phyloP scores from a whole-genome alignment of 30 jellyfish, hydroid and myxozoan genomes.

The Aurelia sp. region DNA sequence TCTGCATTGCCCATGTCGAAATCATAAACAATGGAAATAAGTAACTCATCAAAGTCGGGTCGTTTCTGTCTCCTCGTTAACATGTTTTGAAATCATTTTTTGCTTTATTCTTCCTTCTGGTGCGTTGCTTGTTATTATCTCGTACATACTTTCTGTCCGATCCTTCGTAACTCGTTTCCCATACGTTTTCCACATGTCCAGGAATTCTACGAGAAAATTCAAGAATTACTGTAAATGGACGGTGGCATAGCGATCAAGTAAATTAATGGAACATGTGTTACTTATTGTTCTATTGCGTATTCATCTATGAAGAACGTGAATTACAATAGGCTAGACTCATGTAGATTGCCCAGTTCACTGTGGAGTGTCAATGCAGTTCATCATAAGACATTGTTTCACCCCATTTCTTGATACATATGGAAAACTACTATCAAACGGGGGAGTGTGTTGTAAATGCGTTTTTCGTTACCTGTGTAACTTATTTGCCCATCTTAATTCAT shows the following conservation, averaged over 20 bases:
- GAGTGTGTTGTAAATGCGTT: background rate
- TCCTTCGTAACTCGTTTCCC: conserved; percentile 64
- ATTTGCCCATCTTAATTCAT: conserved; percentile 89
- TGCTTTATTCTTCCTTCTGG: conserved; percentile 55
- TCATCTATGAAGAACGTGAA: too few species aligned
- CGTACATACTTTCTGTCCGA: conserved; percentile 66
- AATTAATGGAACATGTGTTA: too few species aligned
- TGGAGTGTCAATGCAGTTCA: too few species aligned
- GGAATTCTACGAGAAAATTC: conserved; percentile 21
- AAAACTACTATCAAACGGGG: background rate
- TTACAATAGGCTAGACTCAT: too few species aligned
- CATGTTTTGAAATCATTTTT: conserved; percentile 1
- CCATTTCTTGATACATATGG: background rate
- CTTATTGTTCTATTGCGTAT: too few species aligned
- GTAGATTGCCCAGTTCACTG: too few species aligned
- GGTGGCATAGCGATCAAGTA: background rate
- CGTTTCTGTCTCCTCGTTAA: conserved; percentile 50
- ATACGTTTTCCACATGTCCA: conserved; percentile 52
- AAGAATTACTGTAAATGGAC: too few species aligned
- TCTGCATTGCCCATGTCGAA: too few species aligned
- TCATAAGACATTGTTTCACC: conserved; percentile 27
- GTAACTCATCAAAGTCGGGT: conserved; percentile 16
- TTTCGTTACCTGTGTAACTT: background rate
- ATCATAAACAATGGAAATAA: too few species aligned
- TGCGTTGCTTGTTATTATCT: conserved; percentile 41